Conservation (phyloP, 2,113 vertebrate species). For the Platichthys stellatus region DNA sequence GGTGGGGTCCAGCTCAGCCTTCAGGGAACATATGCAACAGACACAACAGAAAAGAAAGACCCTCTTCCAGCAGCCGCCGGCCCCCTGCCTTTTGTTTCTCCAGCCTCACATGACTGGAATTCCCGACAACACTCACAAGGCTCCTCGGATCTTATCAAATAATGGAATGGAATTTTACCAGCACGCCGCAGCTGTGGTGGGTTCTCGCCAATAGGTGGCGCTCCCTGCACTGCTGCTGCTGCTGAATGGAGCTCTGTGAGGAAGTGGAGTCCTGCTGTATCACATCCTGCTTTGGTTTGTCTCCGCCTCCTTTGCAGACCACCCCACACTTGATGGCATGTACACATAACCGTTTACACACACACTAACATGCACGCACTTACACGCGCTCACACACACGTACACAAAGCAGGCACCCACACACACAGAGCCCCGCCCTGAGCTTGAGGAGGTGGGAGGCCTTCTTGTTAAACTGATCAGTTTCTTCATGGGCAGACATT, state of each 20-base stretch:
- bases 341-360: conserved; percentile 27
- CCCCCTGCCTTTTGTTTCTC: background rate
- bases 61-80: background rate
- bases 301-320: conserved; percentile 59
- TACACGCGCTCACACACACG: conserved; percentile 6
- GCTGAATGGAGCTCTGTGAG: conserved; percentile 18
- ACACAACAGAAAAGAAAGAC: background rate
- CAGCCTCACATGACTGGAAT: conserved; percentile 26
- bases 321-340: conserved; percentile 44
- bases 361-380: background rate
- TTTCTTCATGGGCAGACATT: conserved; percentile 58
- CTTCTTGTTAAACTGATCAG: conserved; percentile 57
- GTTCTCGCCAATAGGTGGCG: conserved; percentile 43
- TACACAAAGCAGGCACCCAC: background rate
- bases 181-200: background rate
- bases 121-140: conserved; percentile 32
- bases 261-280: conserved; percentile 70
- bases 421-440: conserved; percentile 39
- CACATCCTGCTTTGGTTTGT: conserved; percentile 70
- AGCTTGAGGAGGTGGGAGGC: conserved; percentile 36
- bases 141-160: conserved; percentile 43
- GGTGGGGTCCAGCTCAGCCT: conserved; percentile 55
- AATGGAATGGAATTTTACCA: conserved; percentile 79
- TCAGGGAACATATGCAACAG: background rate
- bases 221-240: conserved; percentile 39